phyloP scores from a whole-genome alignment of 2,113 vertebrate species.

The Rhea pennata region DNA sequence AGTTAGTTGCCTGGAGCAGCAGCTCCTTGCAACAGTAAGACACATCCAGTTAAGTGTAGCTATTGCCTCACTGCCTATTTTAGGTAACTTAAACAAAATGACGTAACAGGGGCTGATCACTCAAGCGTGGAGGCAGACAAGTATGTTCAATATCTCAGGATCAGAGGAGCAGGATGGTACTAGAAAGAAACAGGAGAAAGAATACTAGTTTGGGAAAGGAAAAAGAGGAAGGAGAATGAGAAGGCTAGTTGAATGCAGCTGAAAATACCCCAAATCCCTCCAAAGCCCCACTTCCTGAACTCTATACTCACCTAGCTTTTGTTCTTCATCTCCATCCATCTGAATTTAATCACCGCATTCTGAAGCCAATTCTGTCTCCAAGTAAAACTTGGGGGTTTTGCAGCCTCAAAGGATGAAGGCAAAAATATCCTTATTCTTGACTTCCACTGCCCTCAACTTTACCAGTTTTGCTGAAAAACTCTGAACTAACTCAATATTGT shows the following conservation, averaged over 20 bases:
- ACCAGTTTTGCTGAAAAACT: background rate
- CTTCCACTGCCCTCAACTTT: background rate
- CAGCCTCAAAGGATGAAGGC: background rate
- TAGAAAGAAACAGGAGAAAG: background rate
- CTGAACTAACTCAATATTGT: background rate
- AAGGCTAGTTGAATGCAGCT: background rate
- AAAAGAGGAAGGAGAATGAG: background rate
- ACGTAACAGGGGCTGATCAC: background rate
- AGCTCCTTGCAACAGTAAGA: slow-evolving; percentile 28
- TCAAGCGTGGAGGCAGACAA: background rate
- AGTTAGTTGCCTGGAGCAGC: slow-evolving; percentile 19
- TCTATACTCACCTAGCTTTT: background rate
- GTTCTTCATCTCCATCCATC: background rate
- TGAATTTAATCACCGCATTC: background rate
- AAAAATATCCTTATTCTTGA: background rate
- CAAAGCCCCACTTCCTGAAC: background rate
- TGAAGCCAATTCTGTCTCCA: background rate
- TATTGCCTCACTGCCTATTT: slow-evolving; percentile 47
- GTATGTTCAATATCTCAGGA: background rate
- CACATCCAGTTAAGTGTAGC: background rate
- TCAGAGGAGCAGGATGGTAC: background rate
- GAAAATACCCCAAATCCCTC: background rate
- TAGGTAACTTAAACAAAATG: background rate
- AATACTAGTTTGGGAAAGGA: background rate
- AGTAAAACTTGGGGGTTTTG: background rate